Conservation (phyloP, 2,113 vertebrate genomes). For the Semnornis frantzii region DNA sequence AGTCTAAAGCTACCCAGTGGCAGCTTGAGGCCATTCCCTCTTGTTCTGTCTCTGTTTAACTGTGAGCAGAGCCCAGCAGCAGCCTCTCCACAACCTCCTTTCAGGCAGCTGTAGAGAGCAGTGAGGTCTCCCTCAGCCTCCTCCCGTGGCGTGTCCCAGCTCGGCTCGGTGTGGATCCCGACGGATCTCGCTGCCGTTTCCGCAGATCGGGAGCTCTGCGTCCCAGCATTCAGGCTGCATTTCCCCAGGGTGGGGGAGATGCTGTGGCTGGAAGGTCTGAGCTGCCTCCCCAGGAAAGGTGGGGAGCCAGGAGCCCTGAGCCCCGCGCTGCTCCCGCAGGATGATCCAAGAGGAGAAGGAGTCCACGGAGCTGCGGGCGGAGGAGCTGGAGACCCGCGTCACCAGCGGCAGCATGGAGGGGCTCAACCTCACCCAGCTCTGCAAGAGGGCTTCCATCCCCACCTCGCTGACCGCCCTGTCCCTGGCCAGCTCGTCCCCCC, state of each 20-base stretch:
- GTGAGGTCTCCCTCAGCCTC: too few species aligned
- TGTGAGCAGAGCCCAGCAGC: too few species aligned
- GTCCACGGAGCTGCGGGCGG: slow-evolving; percentile 88
- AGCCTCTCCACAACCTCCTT: too few species aligned
- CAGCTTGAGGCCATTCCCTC: too few species aligned
- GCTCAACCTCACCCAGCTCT: slow-evolving; percentile 87
- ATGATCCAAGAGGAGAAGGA: slow-evolving; percentile 99
- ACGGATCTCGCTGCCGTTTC: background rate
- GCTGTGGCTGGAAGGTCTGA: background rate
- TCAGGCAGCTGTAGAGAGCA: too few species aligned
- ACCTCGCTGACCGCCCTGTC: slow-evolving; percentile 93
- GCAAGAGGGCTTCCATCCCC: slow-evolving; percentile 88
- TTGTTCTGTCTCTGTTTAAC: too few species aligned
- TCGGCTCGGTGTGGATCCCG: background rate
- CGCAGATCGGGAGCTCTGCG: rapidly evolving
- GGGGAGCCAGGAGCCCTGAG: background rate
- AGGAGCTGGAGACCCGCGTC: slow-evolving; percentile 91
- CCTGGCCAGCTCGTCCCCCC: slow-evolving; percentile 89
- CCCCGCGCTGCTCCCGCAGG: slow-evolving; percentile 57
- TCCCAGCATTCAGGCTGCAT: background rate
- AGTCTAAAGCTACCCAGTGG: too few species aligned
- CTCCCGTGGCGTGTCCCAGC: background rate
- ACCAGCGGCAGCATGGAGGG: slow-evolving; percentile 95
- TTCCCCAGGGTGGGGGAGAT: background rate
- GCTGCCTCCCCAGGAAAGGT: background rate